Conservation (phyloP, 30 jellyfish, hydroid and myxozoan genomes). For the Hydractinia symbiolongicarpus region DNA sequence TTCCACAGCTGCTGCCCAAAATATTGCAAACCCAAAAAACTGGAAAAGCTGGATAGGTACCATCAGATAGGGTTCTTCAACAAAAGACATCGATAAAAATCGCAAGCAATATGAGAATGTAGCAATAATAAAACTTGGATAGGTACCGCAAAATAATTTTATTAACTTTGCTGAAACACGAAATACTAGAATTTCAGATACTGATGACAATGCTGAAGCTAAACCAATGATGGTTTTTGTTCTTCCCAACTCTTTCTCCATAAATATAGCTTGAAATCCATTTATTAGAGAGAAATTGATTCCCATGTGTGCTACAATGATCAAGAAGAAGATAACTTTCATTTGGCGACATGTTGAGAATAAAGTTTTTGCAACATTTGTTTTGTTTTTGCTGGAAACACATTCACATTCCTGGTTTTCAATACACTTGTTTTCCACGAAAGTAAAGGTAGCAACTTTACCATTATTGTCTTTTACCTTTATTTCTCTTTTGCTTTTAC, state of each 20-base stretch:
- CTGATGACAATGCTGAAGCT: neutral
- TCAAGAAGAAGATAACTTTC: neutral
- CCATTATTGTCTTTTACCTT: too few species aligned
- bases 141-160: neutral
- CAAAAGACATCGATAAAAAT: neutral
- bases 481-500: neutral
- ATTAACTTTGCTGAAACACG: neutral
- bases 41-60: neutral
- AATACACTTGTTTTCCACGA: too few species aligned
- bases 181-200: neutral
- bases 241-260: neutral
- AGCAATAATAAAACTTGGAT: neutral
- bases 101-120: neutral
- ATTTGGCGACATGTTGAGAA: too few species aligned
- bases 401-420: too few species aligned
- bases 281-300: too few species aligned
- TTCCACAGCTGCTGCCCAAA: constrained; percentile 2
- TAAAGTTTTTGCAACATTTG: too few species aligned
- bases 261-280: neutral
- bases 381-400: too few species aligned
- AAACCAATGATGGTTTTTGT: constrained; percentile 6
- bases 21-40: neutral
- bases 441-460: too few species aligned
- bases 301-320: too few species aligned
- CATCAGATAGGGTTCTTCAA: neutral